Percentiles rank a stretch among this genome's conserved stretches.
Conservation (phyloP, 2,797 vertebrate genomes). For the Coluber constrictor region DNA sequence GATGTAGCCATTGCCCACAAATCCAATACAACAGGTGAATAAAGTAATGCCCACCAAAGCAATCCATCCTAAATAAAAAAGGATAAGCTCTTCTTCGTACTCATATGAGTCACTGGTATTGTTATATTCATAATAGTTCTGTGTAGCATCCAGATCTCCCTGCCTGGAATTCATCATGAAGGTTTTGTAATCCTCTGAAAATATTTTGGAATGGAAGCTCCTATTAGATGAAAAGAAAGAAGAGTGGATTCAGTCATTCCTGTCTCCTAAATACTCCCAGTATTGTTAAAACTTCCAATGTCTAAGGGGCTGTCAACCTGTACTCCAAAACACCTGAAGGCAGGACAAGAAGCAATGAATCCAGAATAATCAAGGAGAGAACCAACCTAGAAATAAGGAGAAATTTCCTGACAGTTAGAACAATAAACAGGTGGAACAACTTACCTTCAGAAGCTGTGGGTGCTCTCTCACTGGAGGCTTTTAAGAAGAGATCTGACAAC, state of each 20-base stretch:
- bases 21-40: background rate
- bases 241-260: background rate
- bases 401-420: background rate
- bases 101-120: too few species aligned
- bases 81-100: rapidly evolving
- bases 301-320: background rate
- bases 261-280: background rate
- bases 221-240: background rate
- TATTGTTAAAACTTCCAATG: background rate
- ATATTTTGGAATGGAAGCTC: background rate
- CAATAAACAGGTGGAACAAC: background rate
- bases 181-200: background rate
- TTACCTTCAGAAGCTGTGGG: background rate
- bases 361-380: background rate
- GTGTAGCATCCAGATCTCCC: background rate
- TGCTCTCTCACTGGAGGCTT: background rate
- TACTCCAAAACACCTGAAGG: background rate
- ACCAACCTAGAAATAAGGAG: background rate
- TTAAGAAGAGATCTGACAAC: background rate
- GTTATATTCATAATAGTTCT: too few species aligned
- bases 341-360: background rate
- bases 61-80: rapidly evolving
- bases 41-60: background rate
- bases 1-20: background rate
- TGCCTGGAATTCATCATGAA: background rate